Evolutionary conservation across 2,113 vertebrate genomes (phyloP), one percentile per base, ranked within the genome.

Genomic region (Embiotoca jacksoni): DNA sequence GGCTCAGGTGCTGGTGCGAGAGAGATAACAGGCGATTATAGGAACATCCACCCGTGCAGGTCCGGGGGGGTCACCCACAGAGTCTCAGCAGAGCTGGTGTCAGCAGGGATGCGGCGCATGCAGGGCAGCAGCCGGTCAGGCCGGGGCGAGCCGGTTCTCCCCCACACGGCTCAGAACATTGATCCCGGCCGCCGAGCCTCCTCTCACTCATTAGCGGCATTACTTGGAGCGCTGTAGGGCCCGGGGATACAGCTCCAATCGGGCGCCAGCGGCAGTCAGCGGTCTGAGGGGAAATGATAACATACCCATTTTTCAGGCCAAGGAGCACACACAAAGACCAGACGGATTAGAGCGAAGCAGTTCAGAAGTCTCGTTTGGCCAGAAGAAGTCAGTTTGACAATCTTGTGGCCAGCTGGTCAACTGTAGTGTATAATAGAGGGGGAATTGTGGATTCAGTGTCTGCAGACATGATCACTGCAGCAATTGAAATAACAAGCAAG

Each of bases 201-300:
- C 81, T 83, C 61, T 6, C 81, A 56, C 83, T 92, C 90, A 92
- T 92, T 92, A 92, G 81, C 60, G 63, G 85, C 50, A 59, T 88
- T 83, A 81, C 89, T 68, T 15, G 70, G 83, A 86, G 83, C 85
- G 32, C 63, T 35, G 62, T 32, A 11, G 47, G 80, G 81, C 75
- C 60, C 70, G 6, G 63, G 72, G 71, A 80, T 60, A 49, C 59
- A 1, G 62, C 59, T 88, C 87, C 75, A 73, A 55, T 68, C 77
- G 89, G 84, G 80, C 15, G 36, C 60, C 68, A 35, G 62, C 68
- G 63, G 78, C 6, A 63, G 77, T 83, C 72, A 39, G 73, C 31
- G 23, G 72, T 71, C 89, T 86, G 84, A 86, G 36, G 79, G 78
- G 86, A 82, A 73, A 82, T 72, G 84, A 90, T 86, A 90, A 82